Conservation (phyloP, 2,113 vertebrate species). For the Nesogale talazaci region DNA sequence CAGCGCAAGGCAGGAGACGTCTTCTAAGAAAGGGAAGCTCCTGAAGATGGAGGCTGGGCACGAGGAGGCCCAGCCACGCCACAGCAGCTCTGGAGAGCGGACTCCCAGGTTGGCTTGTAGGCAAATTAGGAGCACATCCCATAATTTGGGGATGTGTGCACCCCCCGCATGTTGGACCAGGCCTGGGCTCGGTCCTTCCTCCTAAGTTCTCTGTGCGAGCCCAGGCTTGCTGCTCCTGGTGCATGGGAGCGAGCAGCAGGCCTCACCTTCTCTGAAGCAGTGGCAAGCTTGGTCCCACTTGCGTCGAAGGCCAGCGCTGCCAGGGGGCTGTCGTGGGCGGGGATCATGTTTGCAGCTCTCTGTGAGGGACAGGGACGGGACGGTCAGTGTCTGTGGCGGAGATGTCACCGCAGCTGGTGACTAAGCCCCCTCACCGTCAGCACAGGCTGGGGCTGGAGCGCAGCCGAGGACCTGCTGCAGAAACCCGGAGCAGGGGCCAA, state of each 20-base stretch:
- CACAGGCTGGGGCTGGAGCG: too few relatives aligned
- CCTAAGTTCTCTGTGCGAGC: background rate
- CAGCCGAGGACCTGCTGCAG: background rate
- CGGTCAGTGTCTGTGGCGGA: accelerated
- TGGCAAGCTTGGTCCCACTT: conserved; percentile 96
- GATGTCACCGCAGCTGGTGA: background rate
- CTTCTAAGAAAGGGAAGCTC: too few relatives aligned
- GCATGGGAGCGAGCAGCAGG: too few relatives aligned
- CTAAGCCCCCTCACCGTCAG: too few relatives aligned
- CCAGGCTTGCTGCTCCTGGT: accelerated
- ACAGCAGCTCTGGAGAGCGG: background rate
- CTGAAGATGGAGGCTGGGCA: too few relatives aligned
- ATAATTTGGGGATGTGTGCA: too few relatives aligned
- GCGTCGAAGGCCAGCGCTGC: conserved; percentile 97
- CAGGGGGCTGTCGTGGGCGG: conserved; percentile 97
- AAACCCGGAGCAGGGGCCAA: background rate
- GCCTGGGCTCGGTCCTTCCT: too few relatives aligned
- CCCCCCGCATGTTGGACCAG: too few relatives aligned
- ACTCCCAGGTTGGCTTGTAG: background rate
- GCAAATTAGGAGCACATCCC: too few relatives aligned
- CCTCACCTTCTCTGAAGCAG: conserved; percentile 98
- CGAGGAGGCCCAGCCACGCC: too few relatives aligned
- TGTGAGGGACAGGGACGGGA: conserved; percentile 72
- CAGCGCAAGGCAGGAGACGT: too few relatives aligned
- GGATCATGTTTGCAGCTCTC: conserved; percentile 99